These are phyloP conservation scores for Diadema setosum DNA, from an alignment of 35 echinoderm and acorn worm species.

Conservation along the genomic window DNA sequence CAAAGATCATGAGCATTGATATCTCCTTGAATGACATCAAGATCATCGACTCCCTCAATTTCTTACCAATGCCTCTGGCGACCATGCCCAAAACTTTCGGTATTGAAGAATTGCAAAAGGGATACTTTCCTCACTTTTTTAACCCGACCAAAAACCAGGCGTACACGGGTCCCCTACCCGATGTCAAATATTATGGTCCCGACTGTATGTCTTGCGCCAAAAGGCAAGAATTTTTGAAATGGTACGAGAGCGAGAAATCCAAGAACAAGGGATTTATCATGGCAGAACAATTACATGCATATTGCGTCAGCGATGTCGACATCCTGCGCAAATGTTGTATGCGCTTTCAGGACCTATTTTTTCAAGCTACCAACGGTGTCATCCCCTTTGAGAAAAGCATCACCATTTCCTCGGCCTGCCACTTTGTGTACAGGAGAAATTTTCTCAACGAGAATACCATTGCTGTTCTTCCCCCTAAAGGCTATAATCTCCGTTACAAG, in stretches of 20 bases:
- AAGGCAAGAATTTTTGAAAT: conserved; percentile 14
- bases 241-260: conserved; percentile 36
- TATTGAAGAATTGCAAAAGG: conserved; percentile 50
- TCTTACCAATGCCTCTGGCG: conserved; percentile 65
- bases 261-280: conserved; percentile 16
- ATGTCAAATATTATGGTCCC: conserved; percentile 22
- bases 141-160: conserved; percentile 34
- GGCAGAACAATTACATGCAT: conserved; percentile 25
- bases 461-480: conserved; percentile 33
- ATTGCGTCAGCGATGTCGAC: conserved; percentile 68
- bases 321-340: conserved; percentile 54
- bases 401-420: conserved; percentile 42
- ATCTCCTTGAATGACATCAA: conserved; percentile 11
- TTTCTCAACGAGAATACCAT: conserved; percentile 47
- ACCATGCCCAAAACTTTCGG: conserved; percentile 55
- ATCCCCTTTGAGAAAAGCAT: neutral
- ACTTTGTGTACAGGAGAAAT: conserved; percentile 51
- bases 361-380: neutral
- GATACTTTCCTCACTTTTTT: conserved; percentile 62
- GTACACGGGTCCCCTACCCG: conserved; percentile 29
- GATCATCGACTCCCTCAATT: conserved; percentile 68
- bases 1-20: conserved; percentile 43
- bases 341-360: conserved; percentile 17
- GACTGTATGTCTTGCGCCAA: conserved; percentile 39
- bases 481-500: neutral